Base-by-base conservation (phyloP, 23 tunicate species). In the Styela clava region DNA sequence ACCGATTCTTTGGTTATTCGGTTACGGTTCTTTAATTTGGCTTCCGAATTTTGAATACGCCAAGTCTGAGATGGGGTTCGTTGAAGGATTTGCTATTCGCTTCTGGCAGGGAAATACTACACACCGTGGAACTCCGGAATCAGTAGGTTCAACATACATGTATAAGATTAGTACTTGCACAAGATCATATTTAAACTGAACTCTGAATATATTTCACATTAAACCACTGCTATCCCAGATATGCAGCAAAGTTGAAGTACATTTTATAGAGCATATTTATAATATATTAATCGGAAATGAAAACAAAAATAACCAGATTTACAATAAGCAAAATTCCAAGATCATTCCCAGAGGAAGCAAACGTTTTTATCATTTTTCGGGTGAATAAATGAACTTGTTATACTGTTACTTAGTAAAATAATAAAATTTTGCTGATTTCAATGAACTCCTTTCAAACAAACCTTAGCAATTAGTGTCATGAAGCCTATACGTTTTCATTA, bases 21-120 rank as follows among this genome's bases (percentile, higher is more conserved):
- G 97, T 23, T 91, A 91, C 61, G 97, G 91, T 7, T 91, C 97
- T n/a, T 70, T 91, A 31, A 74, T 91, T 9, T 91, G 97, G 97
- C 22, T 44, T 16, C 97, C 97, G 2, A 83, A 86, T 24, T 85
- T 91, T 56, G 87, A 81, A 31, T 86, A 74, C 79, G 35, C 56
- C 16, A 31, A 74, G 21, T 77, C 74, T 26, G 74, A 31, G n/a
- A 32, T 74, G 0, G 97, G 91, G 16, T 61, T 16, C 31, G 82
- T 86, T 24, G 35, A 82, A 3, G 87, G 86, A 25, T 86, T 68
- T 35, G 82, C 69, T 21, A 34, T 88, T 52, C 76, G 97, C 64
- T 86, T 91, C 82, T 91, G 89, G 84, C 91, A 86, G 35, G 91
- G 84, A 24, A 91, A 86, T 51, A 35, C 36, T 33, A 65, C 84